These are phyloP conservation scores for Typhlomys cinereus DNA, from an alignment of 2,113 vertebrate genomes.

Conservation along the genomic window DNA sequence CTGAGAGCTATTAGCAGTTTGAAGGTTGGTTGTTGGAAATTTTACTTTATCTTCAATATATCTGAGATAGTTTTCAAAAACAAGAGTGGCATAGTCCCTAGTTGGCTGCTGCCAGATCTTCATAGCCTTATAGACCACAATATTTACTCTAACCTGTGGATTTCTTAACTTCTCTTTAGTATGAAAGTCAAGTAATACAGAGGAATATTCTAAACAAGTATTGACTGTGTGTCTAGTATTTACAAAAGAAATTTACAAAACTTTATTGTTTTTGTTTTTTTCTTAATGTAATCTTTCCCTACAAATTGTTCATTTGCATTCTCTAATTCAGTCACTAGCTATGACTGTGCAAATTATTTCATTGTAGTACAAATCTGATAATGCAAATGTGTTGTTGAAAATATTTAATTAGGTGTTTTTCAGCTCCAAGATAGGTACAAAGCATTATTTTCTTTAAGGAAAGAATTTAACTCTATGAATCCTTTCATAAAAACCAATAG, in stretches of 20 bases:
- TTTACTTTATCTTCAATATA: not conserved
- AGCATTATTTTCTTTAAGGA: not conserved
- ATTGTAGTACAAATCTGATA: not conserved
- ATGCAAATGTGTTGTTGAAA: not conserved
- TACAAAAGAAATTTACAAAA: no score
- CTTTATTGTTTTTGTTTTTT: not conserved
- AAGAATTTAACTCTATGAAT: not conserved
- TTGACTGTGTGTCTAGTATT: no score
- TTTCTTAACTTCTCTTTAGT: not conserved
- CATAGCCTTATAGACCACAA: no score
- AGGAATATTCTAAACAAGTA: no score
- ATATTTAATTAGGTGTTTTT: not conserved
- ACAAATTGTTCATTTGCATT: not conserved
- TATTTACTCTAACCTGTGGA: not conserved
- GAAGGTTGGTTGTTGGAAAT: not conserved
- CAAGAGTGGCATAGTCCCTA: no score
- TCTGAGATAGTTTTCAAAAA: not conserved
- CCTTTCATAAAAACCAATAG: not conserved
- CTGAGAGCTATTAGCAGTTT: not conserved
- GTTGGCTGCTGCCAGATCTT: no score
- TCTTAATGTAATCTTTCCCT: not conserved
- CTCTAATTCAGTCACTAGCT: not conserved
- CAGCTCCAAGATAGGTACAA: not conserved
- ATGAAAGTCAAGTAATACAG: not conserved
- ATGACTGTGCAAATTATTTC: not conserved